These are phyloP conservation scores for Carassius carassius DNA, from an alignment of 2,113 vertebrate species.

Conservation along the genomic window DNA sequence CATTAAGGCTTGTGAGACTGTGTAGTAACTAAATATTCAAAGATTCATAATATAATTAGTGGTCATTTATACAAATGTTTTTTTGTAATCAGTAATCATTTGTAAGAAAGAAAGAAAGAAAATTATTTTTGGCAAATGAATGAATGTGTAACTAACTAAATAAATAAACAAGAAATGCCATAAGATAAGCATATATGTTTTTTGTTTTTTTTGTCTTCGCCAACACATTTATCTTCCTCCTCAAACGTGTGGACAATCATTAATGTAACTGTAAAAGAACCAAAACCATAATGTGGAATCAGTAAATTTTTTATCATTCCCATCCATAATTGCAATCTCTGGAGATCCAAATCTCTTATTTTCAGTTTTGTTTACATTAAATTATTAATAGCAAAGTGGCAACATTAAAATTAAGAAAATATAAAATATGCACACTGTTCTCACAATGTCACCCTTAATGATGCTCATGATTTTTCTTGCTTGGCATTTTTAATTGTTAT, in stretches of 20 bases:
- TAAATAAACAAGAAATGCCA: too few species aligned
- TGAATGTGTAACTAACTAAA: too few species aligned
- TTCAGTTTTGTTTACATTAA: slow-evolving; percentile 52
- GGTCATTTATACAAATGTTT: neutral
- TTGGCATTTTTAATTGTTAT: slow-evolving; percentile 70
- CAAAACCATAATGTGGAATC: neutral
- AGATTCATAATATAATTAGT: neutral
- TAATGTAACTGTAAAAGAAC: neutral
- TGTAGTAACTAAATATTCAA: neutral
- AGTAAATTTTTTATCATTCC: neutral
- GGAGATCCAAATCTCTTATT: slow-evolving; percentile 42
- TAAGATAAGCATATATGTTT: too few species aligned
- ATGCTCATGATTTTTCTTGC: slow-evolving; percentile 63
- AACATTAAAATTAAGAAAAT: slow-evolving; percentile 67
- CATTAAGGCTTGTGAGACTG: too few species aligned
- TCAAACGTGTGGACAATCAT: neutral
- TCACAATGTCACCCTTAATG: slow-evolving; percentile 64
- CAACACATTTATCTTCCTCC: neutral
- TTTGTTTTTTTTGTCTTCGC: too few species aligned
- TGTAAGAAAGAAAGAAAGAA: neutral
- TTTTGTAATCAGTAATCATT: neutral
- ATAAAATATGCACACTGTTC: slow-evolving; percentile 61
- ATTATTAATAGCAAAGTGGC: slow-evolving; percentile 59
- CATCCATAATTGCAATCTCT: neutral
- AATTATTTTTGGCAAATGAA: neutral